Evolutionary conservation across 1,140 invertebrate genomes (phyloP), one percentile per base, ranked within the genome.

Genomic region (Patella vulgata): DNA sequence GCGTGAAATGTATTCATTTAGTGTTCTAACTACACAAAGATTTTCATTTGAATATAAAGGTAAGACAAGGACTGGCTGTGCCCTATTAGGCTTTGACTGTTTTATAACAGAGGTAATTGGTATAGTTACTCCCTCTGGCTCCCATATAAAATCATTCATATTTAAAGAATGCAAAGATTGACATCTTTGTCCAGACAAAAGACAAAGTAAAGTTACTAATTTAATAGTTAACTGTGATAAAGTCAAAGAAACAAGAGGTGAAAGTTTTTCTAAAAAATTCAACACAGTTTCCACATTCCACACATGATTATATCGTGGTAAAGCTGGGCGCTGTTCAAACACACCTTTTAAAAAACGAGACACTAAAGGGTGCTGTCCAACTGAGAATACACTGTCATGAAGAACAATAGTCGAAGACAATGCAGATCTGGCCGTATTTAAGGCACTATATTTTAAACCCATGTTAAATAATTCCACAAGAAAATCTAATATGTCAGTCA

Each of bases 81-180:
- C 40, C n/a, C 53, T 30, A 12, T 55, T 55, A 11, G 55, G 55
- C 23, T 40, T 43, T 33, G 55, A 27, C 21, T 59, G 55, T 55
- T 65, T 65, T 2, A 59, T 12, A 23, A 51, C 12, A 27, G 59
- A 46, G 9, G 28, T 40, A 43, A 57, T 39, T 6, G n/a, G 12
- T 28, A 65, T 46, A 23, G 19, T 59, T 11, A 46, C 39, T 21
- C 30, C 19, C 28, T 50, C 47, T 44, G 19, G 17, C 31, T 14
- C 14, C 4, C 44, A 21, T 25, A 23, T 28, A 40, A 66, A 50
- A 25, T 66, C 47, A 3, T 27, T 31, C n/a, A 57, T 9, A 59
- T 68, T 48, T 25, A 64, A 42, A 28, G 63, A 48, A 59, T 62
- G 55, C 3, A 68, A n/a, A 4, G 60, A 54, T 27, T 68, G 65